Evolutionary conservation across 2,888 invertebrate species (phyloP).

Genomic region (Suillia variegata): DNA sequence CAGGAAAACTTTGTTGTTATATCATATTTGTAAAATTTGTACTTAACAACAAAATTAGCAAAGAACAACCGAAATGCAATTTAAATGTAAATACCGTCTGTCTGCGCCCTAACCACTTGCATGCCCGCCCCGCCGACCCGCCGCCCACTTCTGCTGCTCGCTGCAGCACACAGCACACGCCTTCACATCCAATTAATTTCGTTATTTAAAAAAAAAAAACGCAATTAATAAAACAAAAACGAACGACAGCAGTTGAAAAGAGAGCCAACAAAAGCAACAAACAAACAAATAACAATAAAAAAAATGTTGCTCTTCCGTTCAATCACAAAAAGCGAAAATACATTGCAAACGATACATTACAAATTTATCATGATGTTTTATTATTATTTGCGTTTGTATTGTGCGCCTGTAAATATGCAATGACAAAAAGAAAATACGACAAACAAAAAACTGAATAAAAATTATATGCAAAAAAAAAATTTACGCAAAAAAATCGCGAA

Average conservation of each 20-base stretch:
- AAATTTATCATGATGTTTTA: slow-evolving; percentile 3
- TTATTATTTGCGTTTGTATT: slow-evolving; percentile 7
- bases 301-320: neutral
- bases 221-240: neutral
- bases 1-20: no score
- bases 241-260: no score
- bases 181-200: slow-evolving; percentile 11
- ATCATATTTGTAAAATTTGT: no score
- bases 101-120: neutral
- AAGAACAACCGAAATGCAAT: no score
- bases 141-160: no score
- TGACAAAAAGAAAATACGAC: neutral
- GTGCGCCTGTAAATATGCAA: slow-evolving; percentile 5
- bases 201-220: neutral
- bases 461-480: neutral
- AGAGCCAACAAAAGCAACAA: no score
- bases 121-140: no score
- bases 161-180: no score
- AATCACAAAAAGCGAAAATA: neutral
- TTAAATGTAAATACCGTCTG: no score
- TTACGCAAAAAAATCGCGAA: slow-evolving; percentile 1
- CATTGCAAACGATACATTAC: neutral
- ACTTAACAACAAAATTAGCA: no score
- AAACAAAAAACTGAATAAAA: slow-evolving; percentile 1
- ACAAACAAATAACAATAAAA: no score